These are phyloP conservation scores for Aricia agestis DNA, from an alignment of 1,140 invertebrate species.

Conservation along the genomic window DNA sequence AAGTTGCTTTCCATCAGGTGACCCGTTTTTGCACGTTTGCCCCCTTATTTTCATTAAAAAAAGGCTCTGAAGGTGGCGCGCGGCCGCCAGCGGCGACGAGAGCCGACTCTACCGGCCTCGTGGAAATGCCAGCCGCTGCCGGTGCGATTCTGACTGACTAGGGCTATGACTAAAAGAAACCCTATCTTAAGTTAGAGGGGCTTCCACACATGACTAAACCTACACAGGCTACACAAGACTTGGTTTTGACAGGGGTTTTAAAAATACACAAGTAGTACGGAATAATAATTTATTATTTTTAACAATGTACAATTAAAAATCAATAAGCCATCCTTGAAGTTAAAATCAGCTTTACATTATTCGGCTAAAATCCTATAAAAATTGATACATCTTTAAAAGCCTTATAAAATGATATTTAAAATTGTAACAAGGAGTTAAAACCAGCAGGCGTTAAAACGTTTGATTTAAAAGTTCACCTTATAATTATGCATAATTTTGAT, in stretches of 20 bases:
- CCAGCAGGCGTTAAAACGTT: conserved; percentile 41
- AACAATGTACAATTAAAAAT: conserved; percentile 38
- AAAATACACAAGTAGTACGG: not conserved
- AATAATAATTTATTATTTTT: conserved; percentile 27
- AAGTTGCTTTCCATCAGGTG: too few species aligned
- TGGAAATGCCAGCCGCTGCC: too few species aligned
- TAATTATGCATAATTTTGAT: conserved; percentile 29
- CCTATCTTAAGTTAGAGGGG: too few species aligned
- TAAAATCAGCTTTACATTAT: conserved; percentile 39
- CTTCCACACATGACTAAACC: too few species aligned
- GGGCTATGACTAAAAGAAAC: too few species aligned
- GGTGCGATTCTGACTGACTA: too few species aligned
- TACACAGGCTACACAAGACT: too few species aligned
- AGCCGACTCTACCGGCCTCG: too few species aligned
- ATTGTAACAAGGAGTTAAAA: conserved; percentile 24
- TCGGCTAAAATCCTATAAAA: conserved; percentile 38
- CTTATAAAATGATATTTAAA: conserved; percentile 42
- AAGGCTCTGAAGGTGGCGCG: too few species aligned
- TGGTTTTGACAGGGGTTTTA: not conserved
- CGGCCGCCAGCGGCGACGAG: too few species aligned
- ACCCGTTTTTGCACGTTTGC: too few species aligned
- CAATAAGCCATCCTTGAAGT: conserved; percentile 30
- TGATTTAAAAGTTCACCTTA: conserved; percentile 28
- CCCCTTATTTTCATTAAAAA: too few species aligned
- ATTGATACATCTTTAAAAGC: conserved; percentile 36